Percentiles rank a stretch among this genome's conserved stretches.
Evolutionary conservation across 1,140 invertebrate species (phyloP).

Genomic region (Pogonognathellus flavescens): DNA sequence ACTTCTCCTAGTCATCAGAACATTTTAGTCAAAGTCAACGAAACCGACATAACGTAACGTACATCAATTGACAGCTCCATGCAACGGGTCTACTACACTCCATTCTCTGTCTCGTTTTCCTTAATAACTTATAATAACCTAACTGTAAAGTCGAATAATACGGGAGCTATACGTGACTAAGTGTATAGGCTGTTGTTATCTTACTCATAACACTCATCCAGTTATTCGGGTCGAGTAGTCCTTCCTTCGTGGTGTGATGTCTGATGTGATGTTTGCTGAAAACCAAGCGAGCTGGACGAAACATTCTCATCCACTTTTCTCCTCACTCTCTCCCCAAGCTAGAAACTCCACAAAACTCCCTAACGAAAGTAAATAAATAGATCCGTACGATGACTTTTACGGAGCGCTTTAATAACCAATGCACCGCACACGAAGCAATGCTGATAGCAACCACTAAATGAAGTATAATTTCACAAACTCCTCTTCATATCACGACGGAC

Average conservation of each 20-base stretch:
- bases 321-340: too few species aligned
- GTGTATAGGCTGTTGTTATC: background rate
- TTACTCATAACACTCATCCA: background rate
- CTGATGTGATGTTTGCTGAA: too few species aligned
- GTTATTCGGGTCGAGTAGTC: too few species aligned
- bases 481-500: too few species aligned
- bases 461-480: background rate
- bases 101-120: background rate
- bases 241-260: too few species aligned
- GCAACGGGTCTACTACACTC: background rate
- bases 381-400: conserved; percentile 11
- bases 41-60: background rate
- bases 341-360: background rate
- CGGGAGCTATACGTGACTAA: background rate
- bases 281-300: too few species aligned
- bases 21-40: background rate
- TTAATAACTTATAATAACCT: conserved; percentile 5
- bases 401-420: background rate
- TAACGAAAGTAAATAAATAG: background rate
- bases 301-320: too few species aligned
- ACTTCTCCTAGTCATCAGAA: background rate
- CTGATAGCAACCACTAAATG: background rate
- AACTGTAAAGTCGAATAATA: background rate
- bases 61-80: conserved; percentile 3
- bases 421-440: background rate